Conservation (phyloP, 2,888 invertebrate genomes). For the Megaustenia siamemsis region DNA sequence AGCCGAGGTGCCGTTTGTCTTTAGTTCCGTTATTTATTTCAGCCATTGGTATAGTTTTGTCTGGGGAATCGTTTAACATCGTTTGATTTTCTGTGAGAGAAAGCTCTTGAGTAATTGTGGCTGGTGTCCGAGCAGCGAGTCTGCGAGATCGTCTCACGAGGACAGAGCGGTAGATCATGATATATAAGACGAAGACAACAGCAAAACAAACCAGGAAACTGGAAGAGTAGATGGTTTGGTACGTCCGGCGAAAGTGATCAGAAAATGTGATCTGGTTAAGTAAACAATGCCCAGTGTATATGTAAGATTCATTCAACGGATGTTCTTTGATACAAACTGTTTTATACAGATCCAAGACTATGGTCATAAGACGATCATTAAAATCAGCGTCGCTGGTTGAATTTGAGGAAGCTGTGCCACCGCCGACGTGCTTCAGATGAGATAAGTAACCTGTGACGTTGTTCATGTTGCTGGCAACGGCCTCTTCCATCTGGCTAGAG, state of each 20-base stretch:
- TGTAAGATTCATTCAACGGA: constrained; percentile 1
- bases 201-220: constrained; percentile 74
- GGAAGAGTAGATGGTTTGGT: constrained; percentile 73
- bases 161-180: constrained; percentile 70
- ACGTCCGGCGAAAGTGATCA: constrained; percentile 62
- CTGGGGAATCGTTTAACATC: constrained; percentile 65
- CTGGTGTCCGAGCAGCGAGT: constrained; percentile 52
- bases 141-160: constrained; percentile 64
- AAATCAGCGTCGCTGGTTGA: not conserved
- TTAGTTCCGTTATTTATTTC: constrained; percentile 47
- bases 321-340: constrained; percentile 15
- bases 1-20: not conserved
- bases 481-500: not conserved
- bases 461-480: not conserved
- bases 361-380: not conserved
- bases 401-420: not conserved
- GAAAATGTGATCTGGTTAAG: constrained; percentile 66
- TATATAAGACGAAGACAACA: constrained; percentile 75
- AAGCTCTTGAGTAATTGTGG: constrained; percentile 54
- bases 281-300: constrained; percentile 61
- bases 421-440: not conserved
- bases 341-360: not conserved
- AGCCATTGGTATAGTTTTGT: constrained; percentile 51
- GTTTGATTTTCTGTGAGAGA: constrained; percentile 65
- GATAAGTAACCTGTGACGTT: not conserved